A percentile compares a stretch with the other conserved stretches of the same genome.
Evolutionary conservation across 2,888 invertebrate species (phyloP).

Genomic region (Fragum whitleyi): DNA sequence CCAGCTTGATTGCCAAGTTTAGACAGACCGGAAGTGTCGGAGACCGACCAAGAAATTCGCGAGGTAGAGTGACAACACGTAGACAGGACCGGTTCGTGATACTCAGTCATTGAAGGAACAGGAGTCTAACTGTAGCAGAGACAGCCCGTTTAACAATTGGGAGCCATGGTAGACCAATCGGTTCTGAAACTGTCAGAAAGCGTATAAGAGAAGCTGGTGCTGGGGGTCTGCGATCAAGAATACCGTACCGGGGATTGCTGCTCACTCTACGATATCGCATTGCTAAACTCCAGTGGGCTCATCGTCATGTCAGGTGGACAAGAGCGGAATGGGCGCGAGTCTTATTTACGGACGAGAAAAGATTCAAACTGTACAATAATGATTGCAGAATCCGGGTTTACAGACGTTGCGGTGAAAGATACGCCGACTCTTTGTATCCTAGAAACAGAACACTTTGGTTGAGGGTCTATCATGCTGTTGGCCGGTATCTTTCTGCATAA

Average conservation of each 20-base stretch:
- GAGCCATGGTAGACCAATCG: constrained; percentile 7
- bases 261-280: background rate
- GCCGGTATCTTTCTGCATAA: constrained; percentile 28
- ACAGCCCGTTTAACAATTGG: constrained; percentile 34
- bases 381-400: constrained; percentile 19
- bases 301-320: background rate
- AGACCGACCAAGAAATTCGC: constrained; percentile 20
- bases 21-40: constrained; percentile 37
- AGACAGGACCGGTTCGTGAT: constrained; percentile 28
- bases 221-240: background rate
- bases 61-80: constrained; percentile 12
- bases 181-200: constrained; percentile 21
- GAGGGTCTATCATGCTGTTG: constrained; percentile 28
- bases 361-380: constrained; percentile 3
- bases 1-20: constrained; percentile 19
- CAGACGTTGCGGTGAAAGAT: constrained; percentile 22
- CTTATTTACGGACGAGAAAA: constrained; percentile 25
- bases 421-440: background rate
- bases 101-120: constrained; percentile 18
- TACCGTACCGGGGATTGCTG: background rate
- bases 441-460: background rate
- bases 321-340: constrained; percentile 34
- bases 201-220: background rate
- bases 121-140: background rate
- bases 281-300: background rate